A percentile compares a stretch with the other conserved stretches of the same genome.
Evolutionary conservation across 2,113 vertebrate genomes (phyloP).

Genomic region (Chloropsis hardwickii): DNA sequence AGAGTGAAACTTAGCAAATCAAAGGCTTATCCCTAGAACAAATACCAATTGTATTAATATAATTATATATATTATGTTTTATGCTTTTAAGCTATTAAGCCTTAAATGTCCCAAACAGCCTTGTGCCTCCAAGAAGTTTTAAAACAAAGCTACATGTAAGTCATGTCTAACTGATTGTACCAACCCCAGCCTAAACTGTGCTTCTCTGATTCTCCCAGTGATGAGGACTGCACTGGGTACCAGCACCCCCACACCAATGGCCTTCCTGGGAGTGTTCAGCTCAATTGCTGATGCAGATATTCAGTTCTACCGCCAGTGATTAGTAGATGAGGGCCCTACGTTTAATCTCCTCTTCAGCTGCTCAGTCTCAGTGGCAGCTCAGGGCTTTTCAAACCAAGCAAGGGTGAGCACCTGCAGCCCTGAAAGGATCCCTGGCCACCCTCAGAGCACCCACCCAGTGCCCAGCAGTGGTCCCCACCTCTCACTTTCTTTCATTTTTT

Average conservation of each 20-base stretch:
- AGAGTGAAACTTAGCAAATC: background rate
- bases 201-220: background rate
- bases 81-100: background rate
- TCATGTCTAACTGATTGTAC: background rate
- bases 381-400: background rate
- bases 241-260: rapidly evolving
- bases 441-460: background rate
- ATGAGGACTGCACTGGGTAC: too few species aligned
- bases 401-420: rapidly evolving
- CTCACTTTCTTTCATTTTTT: background rate
- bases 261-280: too few species aligned
- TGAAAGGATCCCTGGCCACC: rapidly evolving
- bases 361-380: background rate
- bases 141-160: background rate
- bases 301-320: background rate
- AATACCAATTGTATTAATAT: background rate
- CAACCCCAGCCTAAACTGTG: background rate
- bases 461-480: background rate
- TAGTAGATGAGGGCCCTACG: rapidly evolving
- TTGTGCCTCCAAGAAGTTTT: background rate
- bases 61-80: background rate
- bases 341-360: background rate
- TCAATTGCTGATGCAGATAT: background rate
- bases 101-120: background rate
- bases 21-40: background rate